Base-by-base conservation (phyloP, 2,113 vertebrate genomes). In the Alectura lathami region DNA sequence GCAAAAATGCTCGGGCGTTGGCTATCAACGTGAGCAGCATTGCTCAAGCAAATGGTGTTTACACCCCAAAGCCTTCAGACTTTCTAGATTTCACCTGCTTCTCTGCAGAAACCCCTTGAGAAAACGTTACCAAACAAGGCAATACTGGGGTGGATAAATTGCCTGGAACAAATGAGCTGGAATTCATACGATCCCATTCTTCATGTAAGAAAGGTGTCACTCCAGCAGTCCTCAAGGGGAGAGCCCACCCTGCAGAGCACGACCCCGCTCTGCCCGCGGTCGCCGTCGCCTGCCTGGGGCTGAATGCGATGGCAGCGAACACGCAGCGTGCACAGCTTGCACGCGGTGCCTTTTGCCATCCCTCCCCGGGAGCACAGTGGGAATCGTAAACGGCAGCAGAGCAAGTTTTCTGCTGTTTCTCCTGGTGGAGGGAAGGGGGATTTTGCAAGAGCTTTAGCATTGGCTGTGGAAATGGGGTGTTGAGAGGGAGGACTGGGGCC, bases 161-260 rank as follows among this genome's bases (percentile, higher is more conserved):
- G 95, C 90, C 88, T 94, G 93, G 86, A 96, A 96, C 93, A 94
- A 96, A 97, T 10, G 56, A 93, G 90, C 77, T 75, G 90, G 93
- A 91, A 86, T 96, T 88, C 3, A 21, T 83, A 83, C 5, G 5
- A 82, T 88, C 60, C 85, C 79, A 81, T 95, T 86, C 82, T 86
- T 91, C 91, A 43, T 56, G 68, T 86, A 67, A 75, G 79, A 86
- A 67, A 89, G 86, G 59, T 70, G 74, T 91, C 57, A 45, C 48
- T 94, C 92, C 74, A 70, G 87, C 70, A 70, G 72, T 48, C 79
- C 68, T 47, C 0, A 1, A 81, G 83, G 93, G 27, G 79, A 74
- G 72, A 11, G 56, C 50, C 75, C 76, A 68, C 92, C 66, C 77
- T 1, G 18, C 64, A 40, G 76, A 81, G 51, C 18, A 42, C 42